phyloP scores from a whole-genome alignment of 2,888 invertebrate genomes.

The Macrosoma leucophasiata region DNA sequence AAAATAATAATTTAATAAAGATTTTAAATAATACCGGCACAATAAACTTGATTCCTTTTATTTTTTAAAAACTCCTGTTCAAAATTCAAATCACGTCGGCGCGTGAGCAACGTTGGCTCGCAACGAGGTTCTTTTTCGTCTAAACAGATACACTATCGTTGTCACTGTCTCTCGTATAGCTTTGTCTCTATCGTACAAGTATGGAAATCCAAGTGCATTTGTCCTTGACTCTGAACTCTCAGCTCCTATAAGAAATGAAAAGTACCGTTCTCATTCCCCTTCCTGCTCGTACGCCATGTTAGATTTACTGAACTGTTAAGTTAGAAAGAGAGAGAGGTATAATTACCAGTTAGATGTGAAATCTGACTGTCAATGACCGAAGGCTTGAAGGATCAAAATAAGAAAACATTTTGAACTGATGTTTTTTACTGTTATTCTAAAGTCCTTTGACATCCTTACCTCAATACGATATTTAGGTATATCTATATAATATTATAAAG shows the following conservation, averaged over 20 bases:
- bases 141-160: slow-evolving; percentile 33
- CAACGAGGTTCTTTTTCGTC: slow-evolving; percentile 42
- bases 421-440: slow-evolving; percentile 44
- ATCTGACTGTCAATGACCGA: slow-evolving; percentile 67
- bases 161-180: slow-evolving; percentile 34
- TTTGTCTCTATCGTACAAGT: slow-evolving; percentile 34
- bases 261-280: slow-evolving; percentile 55
- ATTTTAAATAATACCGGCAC: slow-evolving; percentile 25
- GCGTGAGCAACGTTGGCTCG: slow-evolving; percentile 43
- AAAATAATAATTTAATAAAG: slow-evolving; percentile 26
- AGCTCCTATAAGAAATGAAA: slow-evolving; percentile 43
- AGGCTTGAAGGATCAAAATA: slow-evolving; percentile 57
- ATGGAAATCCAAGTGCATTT: slow-evolving; percentile 49
- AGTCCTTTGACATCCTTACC: slow-evolving; percentile 47
- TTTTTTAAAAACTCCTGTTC: slow-evolving; percentile 24
- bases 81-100: slow-evolving; percentile 40
- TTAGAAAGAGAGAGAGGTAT: slow-evolving; percentile 37
- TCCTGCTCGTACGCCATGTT: slow-evolving; percentile 33
- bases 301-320: slow-evolving; percentile 16
- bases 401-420: slow-evolving; percentile 48
- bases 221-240: slow-evolving; percentile 62
- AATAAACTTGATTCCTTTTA: too few species aligned
- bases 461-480: slow-evolving; percentile 14
- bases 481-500: too few species aligned
- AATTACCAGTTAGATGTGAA: slow-evolving; percentile 51